These are phyloP conservation scores for Mus minutoides DNA, from an alignment of 2,797 vertebrate species.

Conservation along the genomic window DNA sequence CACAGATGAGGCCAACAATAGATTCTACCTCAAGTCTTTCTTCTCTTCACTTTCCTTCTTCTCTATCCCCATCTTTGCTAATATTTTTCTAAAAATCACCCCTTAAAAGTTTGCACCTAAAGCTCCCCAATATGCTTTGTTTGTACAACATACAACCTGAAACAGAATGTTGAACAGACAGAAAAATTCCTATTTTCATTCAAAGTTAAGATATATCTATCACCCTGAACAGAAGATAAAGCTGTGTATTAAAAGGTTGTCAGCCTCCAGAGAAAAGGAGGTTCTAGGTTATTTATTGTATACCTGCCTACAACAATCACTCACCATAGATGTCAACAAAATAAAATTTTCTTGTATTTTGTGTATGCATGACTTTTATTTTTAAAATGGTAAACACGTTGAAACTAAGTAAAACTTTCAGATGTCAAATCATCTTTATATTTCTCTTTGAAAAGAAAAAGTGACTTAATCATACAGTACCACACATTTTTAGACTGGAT, in stretches of 20 bases:
- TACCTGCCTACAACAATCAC: not conserved
- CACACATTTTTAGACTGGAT: not conserved
- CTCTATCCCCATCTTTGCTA: not conserved
- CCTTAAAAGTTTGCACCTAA: not conserved
- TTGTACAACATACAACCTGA: not conserved
- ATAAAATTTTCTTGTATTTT: slow-evolving; percentile 22
- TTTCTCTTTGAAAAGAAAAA: not conserved
- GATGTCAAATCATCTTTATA: not conserved
- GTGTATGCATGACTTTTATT: not conserved
- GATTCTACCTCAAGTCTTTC: not conserved
- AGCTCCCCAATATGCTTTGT: not conserved
- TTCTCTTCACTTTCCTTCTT: not conserved
- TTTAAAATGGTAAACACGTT: slow-evolving; percentile 18
- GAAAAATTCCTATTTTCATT: not conserved
- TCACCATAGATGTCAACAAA: not conserved
- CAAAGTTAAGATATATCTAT: not conserved
- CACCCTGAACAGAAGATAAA: not conserved
- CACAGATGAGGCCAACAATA: not conserved
- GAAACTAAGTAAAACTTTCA: slow-evolving; percentile 31
- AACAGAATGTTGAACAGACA: not conserved
- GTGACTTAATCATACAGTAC: not conserved
- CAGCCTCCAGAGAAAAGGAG: not conserved
- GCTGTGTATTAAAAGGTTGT: not conserved
- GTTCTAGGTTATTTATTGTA: not conserved
- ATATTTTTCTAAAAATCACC: slow-evolving; percentile 32